A percentile compares a stretch with the other conserved stretches of the same genome.
Evolutionary conservation across 2,113 vertebrate species (phyloP).

Genomic region (Cinclus cinclus): DNA sequence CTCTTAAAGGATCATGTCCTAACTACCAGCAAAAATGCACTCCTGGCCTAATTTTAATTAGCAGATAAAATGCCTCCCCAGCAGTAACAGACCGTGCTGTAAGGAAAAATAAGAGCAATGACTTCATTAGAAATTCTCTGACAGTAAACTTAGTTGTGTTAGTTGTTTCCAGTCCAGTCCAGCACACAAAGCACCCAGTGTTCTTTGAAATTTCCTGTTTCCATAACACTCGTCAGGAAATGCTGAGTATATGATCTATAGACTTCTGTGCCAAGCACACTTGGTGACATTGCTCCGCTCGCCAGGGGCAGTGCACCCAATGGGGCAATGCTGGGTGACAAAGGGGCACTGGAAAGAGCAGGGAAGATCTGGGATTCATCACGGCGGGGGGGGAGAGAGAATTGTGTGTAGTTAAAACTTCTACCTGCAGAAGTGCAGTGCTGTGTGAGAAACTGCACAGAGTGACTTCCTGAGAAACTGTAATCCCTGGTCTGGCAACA

Average conservation of each 20-base stretch:
- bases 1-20: background rate
- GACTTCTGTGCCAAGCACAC: fast-evolving
- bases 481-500: background rate
- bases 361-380: background rate
- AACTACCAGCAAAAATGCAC: background rate
- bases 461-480: background rate
- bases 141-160: background rate
- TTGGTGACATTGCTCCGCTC: background rate
- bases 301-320: background rate
- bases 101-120: background rate
- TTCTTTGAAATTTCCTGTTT: conserved; percentile 16
- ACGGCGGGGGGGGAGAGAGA: fast-evolving
- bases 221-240: background rate
- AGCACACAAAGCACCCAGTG: background rate
- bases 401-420: background rate
- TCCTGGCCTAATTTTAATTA: background rate
- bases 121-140: background rate
- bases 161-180: background rate
- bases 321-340: background rate
- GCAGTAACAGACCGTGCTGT: background rate
- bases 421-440: background rate
- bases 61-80: background rate
- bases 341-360: background rate
- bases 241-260: background rate
- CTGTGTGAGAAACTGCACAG: background rate